Base-by-base conservation (phyloP, 1,140 invertebrate genomes). In the Xylocopa sonorina region DNA sequence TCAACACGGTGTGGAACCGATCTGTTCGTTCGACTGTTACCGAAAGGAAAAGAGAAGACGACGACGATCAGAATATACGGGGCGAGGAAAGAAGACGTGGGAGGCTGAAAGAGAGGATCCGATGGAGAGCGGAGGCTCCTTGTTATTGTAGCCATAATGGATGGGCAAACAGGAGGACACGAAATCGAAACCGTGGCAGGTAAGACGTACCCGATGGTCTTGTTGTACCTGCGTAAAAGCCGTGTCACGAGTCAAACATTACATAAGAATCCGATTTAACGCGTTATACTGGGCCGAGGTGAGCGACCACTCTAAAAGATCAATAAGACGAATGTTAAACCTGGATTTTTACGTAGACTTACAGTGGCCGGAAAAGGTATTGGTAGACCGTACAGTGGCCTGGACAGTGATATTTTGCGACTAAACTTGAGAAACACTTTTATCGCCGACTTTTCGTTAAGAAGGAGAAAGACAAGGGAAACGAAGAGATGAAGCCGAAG, bases 131-230 rank as follows among this genome's bases (percentile, higher is more conserved):
- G 82, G 76, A 84, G 82, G 77, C 38, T 84, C 78, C 81, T 84
- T 84, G 83, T 84, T 84, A 84, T 84, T 84, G 83, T 84, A 84
- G 82, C 83, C 78, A 84, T 84, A 84, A 84, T 84, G 83, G 83
- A 84, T 84, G 82, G 66, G 82, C 83, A 84, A 84, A 84, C 83
- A 84, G 73, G 43, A 66, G 69, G 83, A 84, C 83, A 76, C 66
- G 83, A 50, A 29, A 79, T 83, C 48, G 81, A 84, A 76, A 63
- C 71, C 83, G 81, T 76, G 74, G 64, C 82, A 84, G 82, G 82
- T 83, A 84, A 53, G 75, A 69, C 55, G 34, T 32, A 18, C 27
- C 9, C 55, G 24, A 46, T 24, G 24, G n/a, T 32, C 53, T 18
- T 10, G n/a, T 48, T 55, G 66, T 71, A 77, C 43, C 66, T 71